Base-by-base conservation (phyloP, 2,888 invertebrate genomes). In the Aphidius colemani region DNA sequence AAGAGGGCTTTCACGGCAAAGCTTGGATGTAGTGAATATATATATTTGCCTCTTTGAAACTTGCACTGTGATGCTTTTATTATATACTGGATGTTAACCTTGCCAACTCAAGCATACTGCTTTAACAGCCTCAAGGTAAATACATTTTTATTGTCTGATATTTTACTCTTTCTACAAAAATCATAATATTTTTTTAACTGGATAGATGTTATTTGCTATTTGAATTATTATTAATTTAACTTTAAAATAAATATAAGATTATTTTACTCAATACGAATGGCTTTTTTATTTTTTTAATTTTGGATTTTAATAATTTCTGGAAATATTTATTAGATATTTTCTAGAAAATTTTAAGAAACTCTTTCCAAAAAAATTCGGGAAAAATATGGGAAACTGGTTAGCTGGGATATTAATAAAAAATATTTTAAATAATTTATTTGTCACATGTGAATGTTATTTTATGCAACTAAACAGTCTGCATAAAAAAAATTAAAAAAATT, bases 111-210 rank as follows among this genome's bases (percentile, higher is more conserved):
- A 75, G 67, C 76, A 76, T 73, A 72, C 69, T 71, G 77, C 78
- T 80, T 81, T 80, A 79, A 80, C 74, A 71, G 77, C 74, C 30
- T 75, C 74, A 79, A 80, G 79, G 81, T 78, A 78, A 80, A 78
- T 75, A 78, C 78, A 77, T 81, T 79, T 80, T 80, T 78, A 77
- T 78, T 78, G 76, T 79, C 75, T 76, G 73, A 63, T 61, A 66
- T 66, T 67, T 60, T 74, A 66, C 58, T 67, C 72, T 72, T 71
- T 71, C 66, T 68, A 48, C 2, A 48, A 13, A 48, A 11, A 48
- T 48, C 71, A 72, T 71, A 73, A 70, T 70, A 71, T 74, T 55
- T 56, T 55, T 40, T 40, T 57, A 5, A 55, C 62, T 51, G 45
- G 45, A 43, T 45, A 18, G n/a, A n/a, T n/a, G n/a, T n/a, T 51